Evolutionary conservation across 2,888 invertebrate genomes (phyloP), one percentile per base, ranked within the genome.

Genomic region (Kryphioiulus occultus): DNA sequence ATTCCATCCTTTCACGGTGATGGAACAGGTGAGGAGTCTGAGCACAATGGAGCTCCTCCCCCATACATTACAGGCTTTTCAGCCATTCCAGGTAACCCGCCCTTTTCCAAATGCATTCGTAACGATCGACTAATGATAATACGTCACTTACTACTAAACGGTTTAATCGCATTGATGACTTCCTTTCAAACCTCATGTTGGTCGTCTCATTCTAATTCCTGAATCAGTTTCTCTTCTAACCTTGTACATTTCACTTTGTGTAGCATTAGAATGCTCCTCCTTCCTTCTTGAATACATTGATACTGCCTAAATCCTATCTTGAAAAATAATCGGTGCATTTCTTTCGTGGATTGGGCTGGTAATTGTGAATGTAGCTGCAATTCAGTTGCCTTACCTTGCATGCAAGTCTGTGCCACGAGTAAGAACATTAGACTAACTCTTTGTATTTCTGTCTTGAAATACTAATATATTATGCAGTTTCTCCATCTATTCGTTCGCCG

Each of bases 1-100:
- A 89, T 91, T 86, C 90, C 89, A 22, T 88, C 90, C 44, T 88
- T 90, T 44, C 90, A 90, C 86, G 89, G 90, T 87, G 89, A 90
- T 78, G 89, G 90, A 89, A 88, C 89, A 86, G 89, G 89, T 87
- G 89, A 89, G 89, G 89, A 89, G 88, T 89, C 88, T 85, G 89
- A 93, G 91, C 91, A 94, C 91, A 96, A 96, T 93, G 94, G 94
- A 94, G 94, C 95, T 93, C 94, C 94, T 88, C 91, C 91, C 87
- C 91, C 90, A 78, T 90, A 90, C 88, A 89, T 90, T 88, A 89
- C 90, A 87, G 88, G 90, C 83, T 89, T 90, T 87, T 89, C 90
- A 88, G 89, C 90, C 83, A 89, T 90, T 87, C 89, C 90, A 88
- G 89, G 90, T 89, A 89, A 89, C 32, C 89, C 30, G 19, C 32